Evolutionary conservation across 2,888 invertebrate species (phyloP), one percentile per base, ranked within the genome.

Genomic region (Rhimphoctona megacephalus): DNA sequence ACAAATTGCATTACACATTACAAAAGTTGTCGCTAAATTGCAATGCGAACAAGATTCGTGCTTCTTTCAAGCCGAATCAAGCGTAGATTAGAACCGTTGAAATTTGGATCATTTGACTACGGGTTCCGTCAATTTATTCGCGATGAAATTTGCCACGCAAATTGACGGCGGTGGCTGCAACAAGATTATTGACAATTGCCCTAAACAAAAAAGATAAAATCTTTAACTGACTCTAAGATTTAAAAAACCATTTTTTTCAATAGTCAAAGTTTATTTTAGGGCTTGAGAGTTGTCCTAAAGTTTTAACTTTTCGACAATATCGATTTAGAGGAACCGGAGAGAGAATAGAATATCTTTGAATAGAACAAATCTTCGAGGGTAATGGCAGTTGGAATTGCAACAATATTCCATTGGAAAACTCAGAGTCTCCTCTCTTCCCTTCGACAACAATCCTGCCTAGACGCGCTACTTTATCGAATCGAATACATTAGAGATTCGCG

Each of bases 1-100:
- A 9, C 64, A 77, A 85, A 85, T 85, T 77, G 39, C 85, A 67
- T 81, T 81, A 81, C 64, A 52, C 80, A 46, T 83, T 67, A 49
- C 46, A 74, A 36, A 25, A 69, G 67, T 67, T 69, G 74, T 72
- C 70, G 22, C 33, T 30, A 52, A 61, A 77, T 81, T 77, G 52
- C 54, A 52, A 19, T 67, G 36, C 6, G 25, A 46, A n/a, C 17
- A 25, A 33, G 17, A 57, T 73, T 73, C 36, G 67, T 33, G 25
- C 69, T 43, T 25, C 30, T 14, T 77, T 67, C 67, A 39, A 67
- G 3, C 5, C 39, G 33, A 80, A 57, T 43, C 57, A 43, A 46
- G 33, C n/a, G 46, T 8, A 19, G 14, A 61, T 61, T 22, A 39
- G 30, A 64, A 43, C 11, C 9, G 30, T 30, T 9, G 19, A 25